A percentile compares a stretch with the other conserved stretches of the same genome.
phyloP scores from a whole-genome alignment of 2,888 invertebrate genomes.

The Mesochorus sp. region DNA sequence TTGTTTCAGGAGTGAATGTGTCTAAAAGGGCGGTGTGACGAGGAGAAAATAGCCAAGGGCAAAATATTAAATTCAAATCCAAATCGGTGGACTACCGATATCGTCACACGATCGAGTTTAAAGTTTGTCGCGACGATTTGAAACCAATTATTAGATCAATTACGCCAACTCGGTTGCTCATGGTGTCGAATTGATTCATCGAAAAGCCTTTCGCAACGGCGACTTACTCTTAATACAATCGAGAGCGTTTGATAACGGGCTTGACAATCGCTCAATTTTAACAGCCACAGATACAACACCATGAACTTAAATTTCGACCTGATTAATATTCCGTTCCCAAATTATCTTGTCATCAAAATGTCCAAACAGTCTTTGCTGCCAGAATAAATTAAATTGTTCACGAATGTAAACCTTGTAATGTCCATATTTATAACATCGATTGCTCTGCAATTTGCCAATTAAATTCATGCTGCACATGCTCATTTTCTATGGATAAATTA shows the following conservation, averaged over 20 bases:
- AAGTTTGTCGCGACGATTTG: slow-evolving; percentile 18
- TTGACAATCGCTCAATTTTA: neutral
- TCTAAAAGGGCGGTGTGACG: neutral
- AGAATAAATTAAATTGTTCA: slow-evolving; percentile 30
- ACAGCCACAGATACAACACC: neutral
- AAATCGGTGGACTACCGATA: slow-evolving; percentile 23
- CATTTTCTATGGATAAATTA: neutral
- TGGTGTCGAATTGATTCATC: slow-evolving; percentile 44
- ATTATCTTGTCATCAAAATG: slow-evolving; percentile 42
- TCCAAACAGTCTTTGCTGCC: neutral
- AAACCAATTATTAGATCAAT: slow-evolving; percentile 49
- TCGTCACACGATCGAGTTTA: slow-evolving; percentile 25
- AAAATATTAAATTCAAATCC: slow-evolving; percentile 13
- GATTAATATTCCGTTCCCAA: slow-evolving; percentile 37
- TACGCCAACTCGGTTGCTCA: slow-evolving; percentile 16
- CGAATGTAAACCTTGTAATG: slow-evolving; percentile 12
- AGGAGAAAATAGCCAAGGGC: slow-evolving; percentile 9
- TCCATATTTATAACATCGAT: slow-evolving; percentile 36
- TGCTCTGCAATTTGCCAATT: slow-evolving; percentile 49
- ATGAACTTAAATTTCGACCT: slow-evolving; percentile 43
- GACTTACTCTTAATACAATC: neutral
- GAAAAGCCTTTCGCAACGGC: slow-evolving; percentile 54
- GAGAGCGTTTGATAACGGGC: neutral
- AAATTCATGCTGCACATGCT: slow-evolving; percentile 4
- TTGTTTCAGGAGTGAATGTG: neutral